Evolutionary conservation across 2,888 invertebrate genomes (phyloP).

Genomic region (Anthophora plumipes): DNA sequence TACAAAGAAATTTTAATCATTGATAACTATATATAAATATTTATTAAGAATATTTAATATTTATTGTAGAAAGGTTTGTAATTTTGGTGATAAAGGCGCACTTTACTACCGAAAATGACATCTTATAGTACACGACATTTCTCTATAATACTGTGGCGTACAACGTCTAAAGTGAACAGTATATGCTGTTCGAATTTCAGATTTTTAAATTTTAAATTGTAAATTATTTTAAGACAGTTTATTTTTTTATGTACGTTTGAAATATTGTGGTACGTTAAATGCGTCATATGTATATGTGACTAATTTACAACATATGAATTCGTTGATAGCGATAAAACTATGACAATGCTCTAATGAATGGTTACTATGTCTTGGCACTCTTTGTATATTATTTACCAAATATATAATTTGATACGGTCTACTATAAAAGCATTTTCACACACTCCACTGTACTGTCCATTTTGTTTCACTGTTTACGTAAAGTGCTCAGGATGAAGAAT

Average conservation of each 20-base stretch:
- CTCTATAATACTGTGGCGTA: no score
- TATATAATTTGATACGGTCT: background rate
- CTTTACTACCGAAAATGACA: background rate
- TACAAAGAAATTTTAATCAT: no score
- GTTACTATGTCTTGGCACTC: background rate
- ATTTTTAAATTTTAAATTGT: background rate
- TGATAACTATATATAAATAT: no score
- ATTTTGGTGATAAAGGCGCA: background rate
- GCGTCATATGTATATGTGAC: constrained; percentile 12
- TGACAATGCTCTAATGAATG: background rate
- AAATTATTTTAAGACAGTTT: background rate
- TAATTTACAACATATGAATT: background rate
- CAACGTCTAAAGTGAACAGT: no score
- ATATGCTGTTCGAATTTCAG: no score
- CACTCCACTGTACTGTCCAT: background rate
- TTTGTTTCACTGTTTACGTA: background rate
- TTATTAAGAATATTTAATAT: no score
- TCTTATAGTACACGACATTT: background rate
- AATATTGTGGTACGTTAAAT: background rate
- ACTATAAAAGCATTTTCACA: background rate
- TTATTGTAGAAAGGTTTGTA: no score
- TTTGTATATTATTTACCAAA: background rate
- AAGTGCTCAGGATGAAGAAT: constrained; percentile 25
- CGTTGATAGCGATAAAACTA: constrained; percentile 8
- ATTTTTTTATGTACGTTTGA: background rate